Percentiles rank a stretch among this genome's conserved stretches.
Conservation (phyloP, 2,113 vertebrate genomes). For the Campylomormyrus tamandua region DNA sequence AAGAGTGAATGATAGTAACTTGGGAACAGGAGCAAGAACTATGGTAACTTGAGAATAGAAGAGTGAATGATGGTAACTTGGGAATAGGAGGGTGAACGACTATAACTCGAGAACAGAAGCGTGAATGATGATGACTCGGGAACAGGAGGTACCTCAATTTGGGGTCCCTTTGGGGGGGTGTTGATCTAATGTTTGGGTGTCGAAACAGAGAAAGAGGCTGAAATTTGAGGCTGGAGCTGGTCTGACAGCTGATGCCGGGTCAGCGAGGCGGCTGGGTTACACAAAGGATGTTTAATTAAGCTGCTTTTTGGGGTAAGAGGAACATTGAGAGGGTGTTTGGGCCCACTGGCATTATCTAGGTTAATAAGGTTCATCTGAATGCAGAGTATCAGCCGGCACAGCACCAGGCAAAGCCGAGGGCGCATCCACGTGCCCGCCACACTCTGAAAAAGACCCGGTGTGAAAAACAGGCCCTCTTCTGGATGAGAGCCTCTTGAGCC, state of each 20-base stretch:
- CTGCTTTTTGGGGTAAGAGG: neutral
- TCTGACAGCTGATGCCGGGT: neutral
- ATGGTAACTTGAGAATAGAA: too few species aligned
- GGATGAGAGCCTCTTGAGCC: neutral
- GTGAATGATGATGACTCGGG: neutral
- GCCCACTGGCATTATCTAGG: neutral
- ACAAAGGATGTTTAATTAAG: neutral
- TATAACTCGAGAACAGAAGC: neutral
- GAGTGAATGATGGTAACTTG: neutral
- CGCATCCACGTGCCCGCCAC: neutral
- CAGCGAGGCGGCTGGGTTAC: neutral
- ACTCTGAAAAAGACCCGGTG: neutral
- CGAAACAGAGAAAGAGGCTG: neutral
- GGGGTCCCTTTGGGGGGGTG: neutral
- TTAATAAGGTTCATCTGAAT: neutral
- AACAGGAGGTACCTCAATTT: neutral
- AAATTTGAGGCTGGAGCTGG: neutral
- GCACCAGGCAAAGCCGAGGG: neutral
- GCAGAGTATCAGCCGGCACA: neutral
- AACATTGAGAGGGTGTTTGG: neutral
- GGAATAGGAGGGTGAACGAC: fast-evolving
- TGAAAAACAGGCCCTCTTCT: neutral
- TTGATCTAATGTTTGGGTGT: neutral
- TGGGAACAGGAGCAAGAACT: too few species aligned
- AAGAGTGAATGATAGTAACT: neutral